Conservation (phyloP, 2,797 vertebrate species). For the Peromyscus aztecus region DNA sequence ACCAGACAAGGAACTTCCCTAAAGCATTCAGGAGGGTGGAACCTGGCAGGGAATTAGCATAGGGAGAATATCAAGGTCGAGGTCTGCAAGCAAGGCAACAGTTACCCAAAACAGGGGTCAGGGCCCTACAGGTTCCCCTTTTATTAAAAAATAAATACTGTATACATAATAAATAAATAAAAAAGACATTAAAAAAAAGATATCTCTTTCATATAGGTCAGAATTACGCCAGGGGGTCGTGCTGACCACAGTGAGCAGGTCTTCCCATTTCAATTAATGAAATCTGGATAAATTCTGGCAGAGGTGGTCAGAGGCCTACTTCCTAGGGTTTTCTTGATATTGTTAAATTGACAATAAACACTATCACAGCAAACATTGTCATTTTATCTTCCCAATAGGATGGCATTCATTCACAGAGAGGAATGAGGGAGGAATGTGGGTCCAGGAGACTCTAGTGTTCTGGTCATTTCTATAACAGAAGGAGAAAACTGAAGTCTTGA, state of each 20-base stretch:
- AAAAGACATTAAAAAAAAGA: too few relatives aligned
- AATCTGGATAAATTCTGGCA: not conserved
- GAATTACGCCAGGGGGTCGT: not conserved
- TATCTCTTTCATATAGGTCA: not conserved
- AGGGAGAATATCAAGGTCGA: too few relatives aligned
- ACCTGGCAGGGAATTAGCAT: too few relatives aligned
- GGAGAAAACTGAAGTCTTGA: not conserved
- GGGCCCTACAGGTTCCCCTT: too few relatives aligned
- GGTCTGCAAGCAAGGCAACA: too few relatives aligned
- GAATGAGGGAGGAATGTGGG: not conserved
- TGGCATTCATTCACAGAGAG: not conserved
- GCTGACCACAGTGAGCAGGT: not conserved
- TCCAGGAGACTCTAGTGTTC: not conserved
- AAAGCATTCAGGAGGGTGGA: too few relatives aligned
- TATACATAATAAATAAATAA: too few relatives aligned
- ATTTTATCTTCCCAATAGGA: not conserved
- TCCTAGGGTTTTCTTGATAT: not conserved
- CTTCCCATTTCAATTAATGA: not conserved
- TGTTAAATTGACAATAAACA: not conserved
- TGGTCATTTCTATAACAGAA: not conserved
- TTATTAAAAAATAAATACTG: too few relatives aligned
- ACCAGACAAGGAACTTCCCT: too few relatives aligned
- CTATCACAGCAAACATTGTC: not conserved
- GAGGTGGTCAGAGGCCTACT: not conserved
- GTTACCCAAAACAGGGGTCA: too few relatives aligned